A percentile compares a stretch with the other conserved stretches of the same genome.
These are phyloP conservation scores for Salvelinus fontinalis DNA, from an alignment of 2,113 vertebrate genomes.

Conservation along the genomic window DNA sequence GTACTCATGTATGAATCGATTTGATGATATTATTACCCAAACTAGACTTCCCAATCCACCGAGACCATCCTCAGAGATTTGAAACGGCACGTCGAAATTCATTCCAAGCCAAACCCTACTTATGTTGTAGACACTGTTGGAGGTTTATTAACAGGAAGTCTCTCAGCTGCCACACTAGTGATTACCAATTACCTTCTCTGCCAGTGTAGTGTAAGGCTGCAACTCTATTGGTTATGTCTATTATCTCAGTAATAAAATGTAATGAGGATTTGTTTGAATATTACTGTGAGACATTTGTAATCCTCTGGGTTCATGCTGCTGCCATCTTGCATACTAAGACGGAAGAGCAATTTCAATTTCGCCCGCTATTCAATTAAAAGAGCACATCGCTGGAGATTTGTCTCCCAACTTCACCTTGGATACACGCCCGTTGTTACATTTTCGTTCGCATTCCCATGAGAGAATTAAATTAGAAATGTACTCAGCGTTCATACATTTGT, in stretches of 20 bases:
- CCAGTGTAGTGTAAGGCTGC: no score
- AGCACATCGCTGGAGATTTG: slow-evolving; percentile 1
- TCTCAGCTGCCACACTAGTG: no score
- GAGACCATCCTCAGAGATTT: not conserved
- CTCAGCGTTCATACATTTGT: no score
- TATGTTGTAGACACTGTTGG: not conserved
- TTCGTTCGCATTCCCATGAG: not conserved
- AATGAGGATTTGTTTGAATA: slow-evolving; percentile 6
- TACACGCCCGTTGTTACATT: not conserved
- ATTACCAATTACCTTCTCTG: no score
- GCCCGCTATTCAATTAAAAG: slow-evolving; percentile 3
- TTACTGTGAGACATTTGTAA: not conserved
- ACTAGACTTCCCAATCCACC: not conserved
- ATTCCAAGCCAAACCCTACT: not conserved
- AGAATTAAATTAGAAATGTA: not conserved
- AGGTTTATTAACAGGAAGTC: no score
- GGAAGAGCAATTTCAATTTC: slow-evolving; percentile 3
- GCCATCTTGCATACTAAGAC: not conserved
- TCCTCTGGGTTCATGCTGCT: not conserved
- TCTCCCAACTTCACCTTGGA: not conserved
- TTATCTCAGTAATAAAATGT: slow-evolving; percentile 12
- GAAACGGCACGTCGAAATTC: not conserved
- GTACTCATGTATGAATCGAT: not conserved
- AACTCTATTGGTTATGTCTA: no score
- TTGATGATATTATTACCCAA: not conserved